Evolutionary conservation across 2,888 invertebrate species (phyloP).

Genomic region (Ischnura elegans): DNA sequence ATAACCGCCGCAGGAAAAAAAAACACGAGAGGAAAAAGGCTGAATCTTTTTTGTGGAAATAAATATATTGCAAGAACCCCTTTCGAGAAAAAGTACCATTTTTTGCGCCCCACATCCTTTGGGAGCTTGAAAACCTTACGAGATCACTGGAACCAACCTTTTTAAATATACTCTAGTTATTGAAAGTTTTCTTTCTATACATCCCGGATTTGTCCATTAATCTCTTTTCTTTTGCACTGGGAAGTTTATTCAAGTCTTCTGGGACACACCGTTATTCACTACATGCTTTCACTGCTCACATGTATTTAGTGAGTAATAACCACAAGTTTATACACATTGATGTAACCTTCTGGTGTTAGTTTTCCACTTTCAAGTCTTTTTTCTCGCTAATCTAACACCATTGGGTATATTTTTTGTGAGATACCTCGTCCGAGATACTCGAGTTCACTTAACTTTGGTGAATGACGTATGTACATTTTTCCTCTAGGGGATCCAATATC

Average conservation of each 20-base stretch:
- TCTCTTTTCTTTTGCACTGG: not conserved
- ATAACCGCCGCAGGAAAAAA: slow-evolving; percentile 18
- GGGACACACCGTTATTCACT: not conserved
- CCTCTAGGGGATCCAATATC: not conserved
- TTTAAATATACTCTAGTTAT: not conserved
- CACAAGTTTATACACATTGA: not conserved
- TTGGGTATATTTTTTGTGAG: not conserved
- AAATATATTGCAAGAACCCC: slow-evolving; percentile 64
- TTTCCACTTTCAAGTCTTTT: not conserved
- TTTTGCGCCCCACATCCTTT: not conserved
- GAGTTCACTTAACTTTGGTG: slow-evolving; percentile 7
- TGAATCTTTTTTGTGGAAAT: slow-evolving; percentile 30
- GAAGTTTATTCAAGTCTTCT: not conserved
- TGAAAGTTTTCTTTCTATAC: not conserved
- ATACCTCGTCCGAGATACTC: not conserved
- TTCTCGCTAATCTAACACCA: not conserved
- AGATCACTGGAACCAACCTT: slow-evolving; percentile 58
- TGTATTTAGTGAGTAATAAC: not conserved
- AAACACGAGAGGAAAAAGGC: slow-evolving; percentile 10
- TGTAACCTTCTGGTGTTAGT: not conserved
- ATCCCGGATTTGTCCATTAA: not conserved
- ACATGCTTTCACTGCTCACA: not conserved
- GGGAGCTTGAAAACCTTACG: slow-evolving; percentile 35
- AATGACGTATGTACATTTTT: not conserved
- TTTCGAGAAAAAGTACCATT: not conserved